A percentile compares a stretch with the other conserved stretches of the same genome.
phyloP scores from a whole-genome alignment of 2,797 vertebrate species.

The Sphaeramia orbicularis region DNA sequence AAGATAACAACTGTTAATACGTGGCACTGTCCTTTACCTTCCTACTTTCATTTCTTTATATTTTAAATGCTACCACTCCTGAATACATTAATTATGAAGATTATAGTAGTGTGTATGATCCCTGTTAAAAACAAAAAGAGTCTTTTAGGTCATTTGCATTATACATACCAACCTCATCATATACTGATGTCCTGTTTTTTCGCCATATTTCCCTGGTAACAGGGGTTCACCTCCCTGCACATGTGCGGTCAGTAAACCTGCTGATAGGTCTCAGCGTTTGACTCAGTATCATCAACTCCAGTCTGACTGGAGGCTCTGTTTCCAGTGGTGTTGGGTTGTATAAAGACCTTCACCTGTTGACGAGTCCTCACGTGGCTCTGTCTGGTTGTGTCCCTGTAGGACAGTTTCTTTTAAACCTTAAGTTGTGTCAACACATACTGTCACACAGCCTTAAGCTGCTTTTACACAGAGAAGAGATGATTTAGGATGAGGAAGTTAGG shows the following conservation, averaged over 20 bases:
- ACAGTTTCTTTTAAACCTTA: neutral
- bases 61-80: too few species aligned
- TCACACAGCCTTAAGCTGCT: constrained; percentile 7
- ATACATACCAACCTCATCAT: too few species aligned
- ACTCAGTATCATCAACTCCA: neutral
- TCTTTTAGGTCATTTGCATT: too few species aligned
- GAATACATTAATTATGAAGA: too few species aligned
- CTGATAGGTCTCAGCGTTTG: neutral
- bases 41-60: too few species aligned
- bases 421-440: neutral
- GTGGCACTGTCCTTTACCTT: too few species aligned
- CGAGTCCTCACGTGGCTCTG: constrained; percentile 2
- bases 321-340: neutral
- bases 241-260: neutral
- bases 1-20: too few species aligned
- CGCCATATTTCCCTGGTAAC: too few species aligned
- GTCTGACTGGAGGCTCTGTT: constrained; percentile 6
- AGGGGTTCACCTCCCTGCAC: too few species aligned
- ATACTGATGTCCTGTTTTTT: too few species aligned
- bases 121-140: too few species aligned
- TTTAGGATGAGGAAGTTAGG: neutral
- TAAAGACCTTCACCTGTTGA: constrained; percentile 19
- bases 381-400: neutral
- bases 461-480: constrained; percentile 1
- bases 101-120: too few species aligned